Evolutionary conservation across 2,797 vertebrate genomes (phyloP).

Genomic region (Dendrocincla fuliginosa): DNA sequence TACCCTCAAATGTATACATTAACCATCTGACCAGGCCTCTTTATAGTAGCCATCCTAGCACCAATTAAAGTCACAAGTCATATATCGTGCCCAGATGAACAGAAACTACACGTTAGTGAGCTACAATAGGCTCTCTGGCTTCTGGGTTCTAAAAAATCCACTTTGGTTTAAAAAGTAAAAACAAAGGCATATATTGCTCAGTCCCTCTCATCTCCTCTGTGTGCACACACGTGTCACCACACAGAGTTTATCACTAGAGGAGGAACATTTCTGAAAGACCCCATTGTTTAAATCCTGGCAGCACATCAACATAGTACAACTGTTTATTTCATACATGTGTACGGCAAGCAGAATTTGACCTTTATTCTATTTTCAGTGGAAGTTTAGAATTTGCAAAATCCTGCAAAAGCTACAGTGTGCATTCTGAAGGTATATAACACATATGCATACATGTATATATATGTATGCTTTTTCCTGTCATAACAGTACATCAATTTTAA

Average conservation of each 20-base stretch:
- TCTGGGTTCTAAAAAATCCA: neutral
- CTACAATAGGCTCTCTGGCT: neutral
- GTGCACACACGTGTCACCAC: constrained; percentile 1
- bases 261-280: constrained; percentile 17
- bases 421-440: neutral
- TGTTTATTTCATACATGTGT: constrained; percentile 29
- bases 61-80: neutral
- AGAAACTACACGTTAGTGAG: neutral
- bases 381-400: constrained; percentile 19
- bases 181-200: neutral
- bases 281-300: constrained; percentile 29
- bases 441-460: neutral
- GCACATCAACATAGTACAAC: neutral
- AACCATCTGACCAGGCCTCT: neutral
- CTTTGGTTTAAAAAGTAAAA: neutral
- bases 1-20: neutral
- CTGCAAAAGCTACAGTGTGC: neutral
- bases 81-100: neutral
- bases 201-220: neutral
- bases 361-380: constrained; percentile 4
- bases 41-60: neutral
- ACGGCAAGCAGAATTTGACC: constrained; percentile 27
- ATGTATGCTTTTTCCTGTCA: neutral
- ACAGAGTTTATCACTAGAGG: neutral
- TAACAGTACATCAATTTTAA: neutral